Percentiles rank a stretch among this genome's conserved stretches.
phyloP scores from a whole-genome alignment of 64 coral and sea anemone genomes.

The Astreopora myriophthalma region DNA sequence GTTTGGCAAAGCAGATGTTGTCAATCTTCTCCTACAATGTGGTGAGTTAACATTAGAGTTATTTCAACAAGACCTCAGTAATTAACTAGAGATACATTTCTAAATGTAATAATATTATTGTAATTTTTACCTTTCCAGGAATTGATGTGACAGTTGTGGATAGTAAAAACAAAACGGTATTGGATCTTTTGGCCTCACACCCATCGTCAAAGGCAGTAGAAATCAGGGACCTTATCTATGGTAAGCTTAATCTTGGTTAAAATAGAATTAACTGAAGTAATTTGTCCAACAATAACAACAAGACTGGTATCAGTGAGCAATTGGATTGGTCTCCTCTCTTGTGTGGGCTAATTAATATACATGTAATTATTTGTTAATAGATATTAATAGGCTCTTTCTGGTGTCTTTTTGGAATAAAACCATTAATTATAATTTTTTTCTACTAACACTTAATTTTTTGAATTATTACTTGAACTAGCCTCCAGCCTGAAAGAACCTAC shows the following conservation, averaged over 20 bases:
- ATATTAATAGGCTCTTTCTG: too few relatives aligned
- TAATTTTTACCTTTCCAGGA: constrained; percentile 21
- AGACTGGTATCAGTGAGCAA: not conserved
- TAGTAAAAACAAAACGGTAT: constrained; percentile 64
- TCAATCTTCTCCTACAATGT: constrained; percentile 92
- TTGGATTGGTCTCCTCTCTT: too few relatives aligned
- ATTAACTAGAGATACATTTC: too few relatives aligned
- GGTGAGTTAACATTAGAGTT: constrained; percentile 80
- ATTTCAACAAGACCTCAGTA: too few relatives aligned
- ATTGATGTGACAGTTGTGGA: constrained; percentile 69
- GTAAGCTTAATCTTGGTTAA: constrained; percentile 10
- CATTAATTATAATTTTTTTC: not conserved
- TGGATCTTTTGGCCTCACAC: constrained; percentile 67
- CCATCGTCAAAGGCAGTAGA: constrained; percentile 65
- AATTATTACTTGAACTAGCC: not conserved
- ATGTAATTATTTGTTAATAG: too few relatives aligned
- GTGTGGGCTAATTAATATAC: too few relatives aligned
- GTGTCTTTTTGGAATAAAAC: too few relatives aligned
- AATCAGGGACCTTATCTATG: constrained; percentile 70
- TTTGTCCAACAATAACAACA: too few relatives aligned
- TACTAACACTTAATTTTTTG: not conserved
- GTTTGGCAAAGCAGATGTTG: constrained; percentile 96
- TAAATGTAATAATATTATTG: too few relatives aligned
- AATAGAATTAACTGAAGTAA: too few relatives aligned
- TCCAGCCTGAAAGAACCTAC: constrained; percentile 32